Evolutionary conservation across 1,140 invertebrate genomes (phyloP).

Genomic region (Scaptomyza graminum): DNA sequence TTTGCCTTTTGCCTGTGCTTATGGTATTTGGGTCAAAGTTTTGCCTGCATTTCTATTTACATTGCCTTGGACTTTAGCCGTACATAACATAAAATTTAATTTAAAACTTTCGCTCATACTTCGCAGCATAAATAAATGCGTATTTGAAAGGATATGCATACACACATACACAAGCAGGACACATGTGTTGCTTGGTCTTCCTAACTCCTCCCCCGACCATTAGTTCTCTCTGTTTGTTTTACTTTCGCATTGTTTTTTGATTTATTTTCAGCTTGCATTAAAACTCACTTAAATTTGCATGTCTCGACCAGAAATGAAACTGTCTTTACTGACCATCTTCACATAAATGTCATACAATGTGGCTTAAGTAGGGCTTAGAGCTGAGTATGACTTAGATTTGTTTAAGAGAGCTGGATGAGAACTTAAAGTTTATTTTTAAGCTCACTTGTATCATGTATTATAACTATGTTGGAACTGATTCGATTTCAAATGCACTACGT

Average conservation of each 20-base stretch:
- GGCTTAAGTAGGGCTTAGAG: neutral
- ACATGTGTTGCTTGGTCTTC: constrained; percentile 45
- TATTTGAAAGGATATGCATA: constrained; percentile 45
- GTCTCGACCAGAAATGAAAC: constrained; percentile 59
- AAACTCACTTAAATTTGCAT: constrained; percentile 70
- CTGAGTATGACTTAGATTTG: neutral
- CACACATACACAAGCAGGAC: constrained; percentile 8
- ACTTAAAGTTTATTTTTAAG: neutral
- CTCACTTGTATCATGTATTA: neutral
- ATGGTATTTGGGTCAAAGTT: constrained; percentile 70
- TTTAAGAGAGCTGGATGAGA: too few relatives aligned
- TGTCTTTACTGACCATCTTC: constrained; percentile 27
- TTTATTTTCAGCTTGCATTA: constrained; percentile 72
- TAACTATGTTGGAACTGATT: neutral
- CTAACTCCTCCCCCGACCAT: neutral
- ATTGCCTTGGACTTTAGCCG: constrained; percentile 48
- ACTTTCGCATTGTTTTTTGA: constrained; percentile 41
- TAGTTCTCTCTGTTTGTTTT: neutral
- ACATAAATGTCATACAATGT: constrained; percentile 17
- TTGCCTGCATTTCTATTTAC: constrained; percentile 62
- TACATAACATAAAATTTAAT: constrained; percentile 70
- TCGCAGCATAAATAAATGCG: constrained; percentile 64
- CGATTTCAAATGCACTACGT: neutral
- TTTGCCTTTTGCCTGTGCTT: constrained; percentile 21
- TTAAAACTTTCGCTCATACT: constrained; percentile 63